These are phyloP conservation scores for Halotydeus destructor DNA, from an alignment of 1,140 invertebrate genomes.

Conservation along the genomic window DNA sequence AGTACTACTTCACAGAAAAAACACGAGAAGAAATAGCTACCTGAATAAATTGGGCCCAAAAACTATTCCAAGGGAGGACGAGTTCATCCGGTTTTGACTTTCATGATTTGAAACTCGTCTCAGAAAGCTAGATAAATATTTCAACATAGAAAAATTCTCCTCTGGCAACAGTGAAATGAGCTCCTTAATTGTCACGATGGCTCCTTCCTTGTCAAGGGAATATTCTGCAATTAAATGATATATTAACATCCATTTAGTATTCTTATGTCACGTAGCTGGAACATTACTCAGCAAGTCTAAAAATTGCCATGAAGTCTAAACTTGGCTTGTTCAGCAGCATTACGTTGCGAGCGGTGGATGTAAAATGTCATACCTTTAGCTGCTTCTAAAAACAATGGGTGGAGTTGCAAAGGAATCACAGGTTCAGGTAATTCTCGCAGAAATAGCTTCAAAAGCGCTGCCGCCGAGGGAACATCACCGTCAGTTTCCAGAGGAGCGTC, in stretches of 20 bases:
- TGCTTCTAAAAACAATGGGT: conserved; percentile 21
- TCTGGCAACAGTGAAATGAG: conserved; percentile 20
- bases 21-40: conserved; percentile 17
- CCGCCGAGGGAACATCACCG: conserved; percentile 23
- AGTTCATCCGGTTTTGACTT: conserved; percentile 26
- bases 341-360: too few relatives aligned
- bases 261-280: too few relatives aligned
- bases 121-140: conserved; percentile 25
- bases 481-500: conserved; percentile 24
- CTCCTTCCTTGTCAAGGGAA: conserved; percentile 6
- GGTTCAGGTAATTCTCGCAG: conserved; percentile 27
- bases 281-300: too few relatives aligned
- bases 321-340: too few relatives aligned
- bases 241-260: too few relatives aligned
- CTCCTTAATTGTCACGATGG: conserved; percentile 13
- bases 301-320: too few relatives aligned
- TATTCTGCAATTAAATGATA: conserved; percentile 3
- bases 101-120: conserved; percentile 24
- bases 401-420: conserved; percentile 23
- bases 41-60: conserved; percentile 30
- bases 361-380: conserved; percentile 21
- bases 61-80: conserved; percentile 26
- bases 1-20: background rate
- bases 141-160: conserved; percentile 24
- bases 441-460: conserved; percentile 26